Percentiles rank a stretch among this genome's conserved stretches.
Evolutionary conservation across 2,888 invertebrate species (phyloP).

Genomic region (Fragum whitleyi): DNA sequence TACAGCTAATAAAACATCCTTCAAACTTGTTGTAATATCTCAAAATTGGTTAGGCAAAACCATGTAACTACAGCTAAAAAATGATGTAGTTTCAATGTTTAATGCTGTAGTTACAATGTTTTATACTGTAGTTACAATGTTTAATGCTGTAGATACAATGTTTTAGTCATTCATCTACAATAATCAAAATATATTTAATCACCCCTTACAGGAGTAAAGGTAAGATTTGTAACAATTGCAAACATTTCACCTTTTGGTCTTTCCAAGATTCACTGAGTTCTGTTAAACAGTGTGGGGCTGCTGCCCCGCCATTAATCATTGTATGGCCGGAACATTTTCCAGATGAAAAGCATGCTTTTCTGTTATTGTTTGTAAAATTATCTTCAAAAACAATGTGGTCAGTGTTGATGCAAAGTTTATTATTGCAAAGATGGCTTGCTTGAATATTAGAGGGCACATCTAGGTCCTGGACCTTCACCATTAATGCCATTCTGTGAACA

Average conservation of each 20-base stretch:
- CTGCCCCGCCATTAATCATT: not conserved
- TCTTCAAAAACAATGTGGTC: constrained; percentile 17
- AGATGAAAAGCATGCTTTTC: constrained; percentile 11
- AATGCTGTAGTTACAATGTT: too few relatives aligned
- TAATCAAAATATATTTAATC: too few relatives aligned
- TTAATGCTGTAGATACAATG: too few relatives aligned
- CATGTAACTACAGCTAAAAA: too few relatives aligned
- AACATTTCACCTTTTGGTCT: not conserved
- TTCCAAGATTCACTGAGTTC: not conserved
- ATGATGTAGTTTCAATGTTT: too few relatives aligned
- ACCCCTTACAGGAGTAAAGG: too few relatives aligned
- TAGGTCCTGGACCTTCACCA: constrained; percentile 8
- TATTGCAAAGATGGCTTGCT: constrained; percentile 27
- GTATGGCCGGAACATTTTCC: not conserved
- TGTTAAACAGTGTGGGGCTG: not conserved
- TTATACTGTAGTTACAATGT: too few relatives aligned
- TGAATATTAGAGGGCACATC: constrained; percentile 12
- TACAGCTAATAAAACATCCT: too few relatives aligned
- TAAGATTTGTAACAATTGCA: not conserved
- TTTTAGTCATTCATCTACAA: too few relatives aligned
- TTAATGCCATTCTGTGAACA: constrained; percentile 24
- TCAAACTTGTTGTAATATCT: too few relatives aligned
- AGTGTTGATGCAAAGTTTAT: constrained; percentile 25
- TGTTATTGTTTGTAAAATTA: constrained; percentile 10
- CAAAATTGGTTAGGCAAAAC: too few relatives aligned